Base-by-base conservation (phyloP, 2,113 vertebrate species). In the Glaucomys volans region DNA sequence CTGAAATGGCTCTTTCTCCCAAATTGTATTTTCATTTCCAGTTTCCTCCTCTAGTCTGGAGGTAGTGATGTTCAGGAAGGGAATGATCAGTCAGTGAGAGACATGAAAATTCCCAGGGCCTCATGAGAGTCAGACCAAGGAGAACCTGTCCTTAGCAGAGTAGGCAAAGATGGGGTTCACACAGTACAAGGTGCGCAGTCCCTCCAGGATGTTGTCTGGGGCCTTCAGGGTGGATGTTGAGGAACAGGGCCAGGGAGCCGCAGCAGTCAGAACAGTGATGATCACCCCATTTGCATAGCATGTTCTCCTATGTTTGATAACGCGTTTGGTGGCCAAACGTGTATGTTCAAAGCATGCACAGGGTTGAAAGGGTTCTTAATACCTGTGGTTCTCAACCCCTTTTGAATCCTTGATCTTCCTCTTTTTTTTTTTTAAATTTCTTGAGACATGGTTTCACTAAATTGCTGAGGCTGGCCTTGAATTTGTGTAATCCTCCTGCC, bases 41-140 rank as follows among this genome's bases (percentile, higher is more conserved):
- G 13, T 88, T 74, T 79, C 35, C 85, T 77, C 52, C 44, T 93
- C 76, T 74, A 16, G 18, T 20, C 69, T 83, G 69, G 62, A 90
- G 75, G 69, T 67, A 54, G 26, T 42, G 42, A 50, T 76, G 52
- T 95, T 91, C 95, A 77, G 79, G 93, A 91, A 71, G 44, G 26
- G 40, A 71, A 85, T n/a, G 91, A 92, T 88, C 62, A 90, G 91
- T 52, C 75, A 10, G 87, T 8, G 81, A 77, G 86, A 87, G 54
- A 72, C 1, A 2, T 14, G 37, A 37, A 44, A 76, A 52, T 77
- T 32, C 72, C 37, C 82, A 18, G 28, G 32, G 54, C 50, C 40
- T 64, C 67, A 59, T 17, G 1, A 26, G 72, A 79, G 74, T 64
- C 3, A 7, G 30, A 17, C 42, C 37, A 10, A 17, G 59, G 22